Percentiles rank a stretch among this genome's conserved stretches.
These are phyloP conservation scores for Passer montanus DNA, from an alignment of 2,113 vertebrate genomes.

Conservation along the genomic window DNA sequence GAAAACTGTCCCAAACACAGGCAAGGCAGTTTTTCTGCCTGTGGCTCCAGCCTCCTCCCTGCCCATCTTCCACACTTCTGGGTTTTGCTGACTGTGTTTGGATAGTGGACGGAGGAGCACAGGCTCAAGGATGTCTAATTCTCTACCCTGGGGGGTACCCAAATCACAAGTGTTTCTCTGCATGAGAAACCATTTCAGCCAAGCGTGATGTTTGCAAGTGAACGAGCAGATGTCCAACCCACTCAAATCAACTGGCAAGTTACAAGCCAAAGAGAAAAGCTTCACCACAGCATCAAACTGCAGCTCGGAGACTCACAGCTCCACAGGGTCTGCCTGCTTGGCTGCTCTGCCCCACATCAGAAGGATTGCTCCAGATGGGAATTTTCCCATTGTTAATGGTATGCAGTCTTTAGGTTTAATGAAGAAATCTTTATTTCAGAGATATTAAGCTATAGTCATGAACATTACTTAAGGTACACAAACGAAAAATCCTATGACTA, in stretches of 20 bases:
- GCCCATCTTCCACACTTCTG: neutral
- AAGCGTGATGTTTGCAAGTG: neutral
- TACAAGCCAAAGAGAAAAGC: neutral
- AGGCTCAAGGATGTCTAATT: neutral
- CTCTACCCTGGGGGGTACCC: neutral
- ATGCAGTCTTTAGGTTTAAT: slow-evolving; percentile 42
- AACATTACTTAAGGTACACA: slow-evolving; percentile 59
- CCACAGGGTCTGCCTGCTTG: rapidly evolving
- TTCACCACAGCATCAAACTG: neutral
- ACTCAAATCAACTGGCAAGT: neutral
- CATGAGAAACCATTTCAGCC: neutral
- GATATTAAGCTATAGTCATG: slow-evolving; percentile 49
- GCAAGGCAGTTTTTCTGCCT: neutral
- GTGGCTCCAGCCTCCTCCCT: neutral
- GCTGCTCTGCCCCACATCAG: neutral
- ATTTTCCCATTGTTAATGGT: neutral
- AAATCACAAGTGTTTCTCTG: neutral
- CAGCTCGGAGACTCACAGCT: neutral
- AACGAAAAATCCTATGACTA: slow-evolving; percentile 65
- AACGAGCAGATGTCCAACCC: neutral
- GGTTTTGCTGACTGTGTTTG: neutral
- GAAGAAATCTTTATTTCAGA: slow-evolving; percentile 61
- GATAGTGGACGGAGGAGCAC: neutral
- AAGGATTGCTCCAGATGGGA: neutral
- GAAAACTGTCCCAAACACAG: neutral